Evolutionary conservation across 2,888 invertebrate species (phyloP).

Genomic region (Thymelicus sylvestris): DNA sequence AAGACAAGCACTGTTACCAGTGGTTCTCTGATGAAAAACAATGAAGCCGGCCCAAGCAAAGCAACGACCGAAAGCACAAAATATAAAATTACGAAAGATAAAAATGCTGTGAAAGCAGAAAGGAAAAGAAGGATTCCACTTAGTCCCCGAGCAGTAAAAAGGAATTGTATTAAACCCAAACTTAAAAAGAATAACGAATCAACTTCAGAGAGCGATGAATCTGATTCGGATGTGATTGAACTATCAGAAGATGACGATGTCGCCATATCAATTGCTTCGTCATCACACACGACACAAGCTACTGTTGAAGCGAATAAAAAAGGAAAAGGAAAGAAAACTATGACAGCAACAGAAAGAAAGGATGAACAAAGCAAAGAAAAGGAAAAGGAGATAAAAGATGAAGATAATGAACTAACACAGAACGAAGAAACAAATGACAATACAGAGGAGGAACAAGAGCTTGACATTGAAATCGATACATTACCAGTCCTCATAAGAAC

Average conservation of each 20-base stretch:
- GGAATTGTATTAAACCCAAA: not conserved
- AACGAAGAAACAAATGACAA: conserved; percentile 14
- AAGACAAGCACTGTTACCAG: conserved; percentile 1
- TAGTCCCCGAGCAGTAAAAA: conserved; percentile 12
- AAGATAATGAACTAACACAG: not conserved
- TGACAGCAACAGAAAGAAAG: not conserved
- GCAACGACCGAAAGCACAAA: conserved; percentile 32
- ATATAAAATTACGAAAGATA: conserved; percentile 38
- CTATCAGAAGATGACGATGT: not conserved
- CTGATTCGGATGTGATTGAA: not conserved
- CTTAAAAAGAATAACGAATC: not conserved
- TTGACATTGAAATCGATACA: conserved; percentile 45
- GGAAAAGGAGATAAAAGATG: not conserved
- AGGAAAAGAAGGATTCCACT: conserved; percentile 19
- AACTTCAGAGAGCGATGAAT: conserved; percentile 2
- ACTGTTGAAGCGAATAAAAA: not conserved
- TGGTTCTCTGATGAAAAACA: not conserved
- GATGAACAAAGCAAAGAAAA: not conserved
- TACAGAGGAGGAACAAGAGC: conserved; percentile 22
- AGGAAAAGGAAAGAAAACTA: conserved; percentile 1
- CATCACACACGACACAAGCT: not conserved
- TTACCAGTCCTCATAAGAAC: conserved; percentile 47
- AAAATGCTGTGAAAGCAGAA: conserved; percentile 11
- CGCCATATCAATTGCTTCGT: not conserved
- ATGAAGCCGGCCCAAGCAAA: not conserved